Evolutionary conservation across 2,797 vertebrate genomes (phyloP).

Genomic region (Hylomyscus alleni): DNA sequence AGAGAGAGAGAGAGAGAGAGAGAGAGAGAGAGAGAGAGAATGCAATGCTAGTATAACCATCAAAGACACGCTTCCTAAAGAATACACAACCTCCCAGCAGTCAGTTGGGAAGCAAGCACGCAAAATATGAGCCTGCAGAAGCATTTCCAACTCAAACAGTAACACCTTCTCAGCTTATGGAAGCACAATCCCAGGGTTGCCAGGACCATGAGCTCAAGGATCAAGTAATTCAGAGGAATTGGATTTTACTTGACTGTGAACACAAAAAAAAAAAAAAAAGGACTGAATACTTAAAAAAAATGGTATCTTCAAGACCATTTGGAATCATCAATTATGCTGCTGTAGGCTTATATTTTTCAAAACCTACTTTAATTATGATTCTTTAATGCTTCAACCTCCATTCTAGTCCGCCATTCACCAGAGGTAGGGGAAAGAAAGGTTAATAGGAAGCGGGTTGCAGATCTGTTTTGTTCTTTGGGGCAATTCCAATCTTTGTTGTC

Average conservation of each 20-base stretch:
- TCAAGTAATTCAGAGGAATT: not conserved
- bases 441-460: not conserved
- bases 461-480: not conserved
- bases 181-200: not conserved
- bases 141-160: not conserved
- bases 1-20: not conserved
- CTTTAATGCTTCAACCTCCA: not conserved
- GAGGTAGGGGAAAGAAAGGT: not conserved
- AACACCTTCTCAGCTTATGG: not conserved
- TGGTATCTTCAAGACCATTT: fast-evolving
- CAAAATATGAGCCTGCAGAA: not conserved
- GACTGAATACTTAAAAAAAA: not conserved
- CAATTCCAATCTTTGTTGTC: not conserved
- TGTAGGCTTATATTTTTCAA: not conserved
- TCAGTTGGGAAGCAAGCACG: not conserved
- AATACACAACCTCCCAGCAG: not conserved
- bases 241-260: not conserved
- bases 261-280: not conserved
- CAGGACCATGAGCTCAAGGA: not conserved
- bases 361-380: not conserved
- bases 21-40: too few species aligned
- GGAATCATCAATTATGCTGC: not conserved
- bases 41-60: not conserved
- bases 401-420: not conserved
- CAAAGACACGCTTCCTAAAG: not conserved